These are phyloP conservation scores for Cheilosia grossa DNA, from an alignment of 2,888 invertebrate genomes.

Conservation along the genomic window DNA sequence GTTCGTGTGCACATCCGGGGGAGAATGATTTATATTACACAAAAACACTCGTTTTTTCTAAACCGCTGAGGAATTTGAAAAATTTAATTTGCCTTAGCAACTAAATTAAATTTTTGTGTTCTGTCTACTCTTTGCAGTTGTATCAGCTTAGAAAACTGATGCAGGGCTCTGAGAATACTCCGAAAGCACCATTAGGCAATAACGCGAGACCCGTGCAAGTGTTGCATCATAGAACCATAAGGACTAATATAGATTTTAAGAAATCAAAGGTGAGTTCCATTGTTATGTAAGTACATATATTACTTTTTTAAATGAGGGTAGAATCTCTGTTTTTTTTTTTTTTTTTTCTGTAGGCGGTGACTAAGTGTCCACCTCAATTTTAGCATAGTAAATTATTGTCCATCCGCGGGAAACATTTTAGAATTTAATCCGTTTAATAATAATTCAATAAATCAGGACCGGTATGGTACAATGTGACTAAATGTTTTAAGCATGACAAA, in stretches of 20 bases:
- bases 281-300: neutral
- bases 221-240: constrained; percentile 95
- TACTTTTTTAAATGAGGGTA: neutral
- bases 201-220: constrained; percentile 97
- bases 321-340: too few species aligned
- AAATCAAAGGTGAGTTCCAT: constrained; percentile 84
- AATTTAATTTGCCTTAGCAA: neutral
- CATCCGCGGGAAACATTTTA: too few species aligned
- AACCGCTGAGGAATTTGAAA: constrained; percentile 2
- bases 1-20: neutral
- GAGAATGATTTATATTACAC: constrained; percentile 9
- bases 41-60: constrained; percentile 6
- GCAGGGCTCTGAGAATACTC: constrained; percentile 93
- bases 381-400: too few species aligned
- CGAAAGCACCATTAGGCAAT: constrained; percentile 96
- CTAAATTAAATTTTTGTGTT: neutral
- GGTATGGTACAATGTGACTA: too few species aligned
- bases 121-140: constrained; percentile 85
- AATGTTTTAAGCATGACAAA: too few species aligned
- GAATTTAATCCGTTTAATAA: too few species aligned
- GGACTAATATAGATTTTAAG: constrained; percentile 98
- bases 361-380: too few species aligned
- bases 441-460: too few species aligned
- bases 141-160: constrained; percentile 93
- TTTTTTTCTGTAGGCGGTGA: too few species aligned